Evolutionary conservation across 2,888 invertebrate species (phyloP), one percentile per base, ranked within the genome.

Genomic region (Atethmia centrago): DNA sequence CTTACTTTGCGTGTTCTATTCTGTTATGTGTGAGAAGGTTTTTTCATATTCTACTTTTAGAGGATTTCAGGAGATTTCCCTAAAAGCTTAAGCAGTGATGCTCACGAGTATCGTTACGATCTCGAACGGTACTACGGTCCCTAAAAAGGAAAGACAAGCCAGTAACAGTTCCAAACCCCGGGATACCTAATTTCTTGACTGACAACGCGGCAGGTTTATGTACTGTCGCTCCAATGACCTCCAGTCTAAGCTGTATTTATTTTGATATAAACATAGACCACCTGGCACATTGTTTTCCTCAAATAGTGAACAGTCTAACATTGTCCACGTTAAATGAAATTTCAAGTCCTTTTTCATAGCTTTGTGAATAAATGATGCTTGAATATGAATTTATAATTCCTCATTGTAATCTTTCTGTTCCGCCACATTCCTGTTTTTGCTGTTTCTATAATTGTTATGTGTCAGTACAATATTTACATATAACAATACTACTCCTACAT

Each of bases 381-480:
- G 28, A 83, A 40, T 62, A 55, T 53, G 36, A 72, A 72, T 84
- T 69, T 51, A 59, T 64, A 71, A 81, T 78, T 71, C 61, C 49
- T 74, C 66, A 80, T 86, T 80, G 68, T 83, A 74, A 73, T 77
- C 65, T 77, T 62, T 84, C 42, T 69, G 73, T 77, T 79, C 73
- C 79, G 79, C 64, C 55, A 69, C 85, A 79, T 71, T 65, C 79
- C 55, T 51, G 69, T 85, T 85, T 80, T 70, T 77, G 69, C 31
- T 36, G 62, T 69, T 71, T 70, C 68, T 77, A 78, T 86, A 83
- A 80, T 83, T 71, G 78, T 70, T 58, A 80, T 80, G 75, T 81
- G 73, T 71, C 77, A 80, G 81, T 71, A 67, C 70, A 82, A 68
- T 53, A 81, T 74, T 75, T 83, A 80, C 84, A 87, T 85, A 85